Conservation (phyloP, 2,888 invertebrate genomes). For the Rotaria magnacalcarata region DNA sequence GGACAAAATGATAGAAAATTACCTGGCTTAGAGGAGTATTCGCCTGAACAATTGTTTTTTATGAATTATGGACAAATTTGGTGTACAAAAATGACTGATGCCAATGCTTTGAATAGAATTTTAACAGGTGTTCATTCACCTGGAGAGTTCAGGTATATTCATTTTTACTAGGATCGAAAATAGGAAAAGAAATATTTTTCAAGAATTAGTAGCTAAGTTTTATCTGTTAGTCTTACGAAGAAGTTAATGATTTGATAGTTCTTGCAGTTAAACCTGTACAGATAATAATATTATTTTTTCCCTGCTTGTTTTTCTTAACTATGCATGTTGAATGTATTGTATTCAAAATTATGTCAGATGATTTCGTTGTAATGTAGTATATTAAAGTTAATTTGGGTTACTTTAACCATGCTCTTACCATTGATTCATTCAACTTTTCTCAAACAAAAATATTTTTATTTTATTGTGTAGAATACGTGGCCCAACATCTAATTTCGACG, state of each 20-base stretch:
- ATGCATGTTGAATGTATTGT: too few relatives aligned
- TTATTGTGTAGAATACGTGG: constrained; percentile 38
- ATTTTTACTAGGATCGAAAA: background rate
- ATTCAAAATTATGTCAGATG: too few relatives aligned
- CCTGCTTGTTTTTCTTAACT: too few relatives aligned
- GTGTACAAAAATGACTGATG: constrained; percentile 45
- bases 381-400: background rate
- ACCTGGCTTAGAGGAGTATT: constrained; percentile 37
- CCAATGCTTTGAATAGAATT: constrained; percentile 26
- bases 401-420: background rate
- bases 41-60: constrained; percentile 60
- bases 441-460: background rate
- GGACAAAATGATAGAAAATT: constrained; percentile 27
- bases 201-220: too few relatives aligned
- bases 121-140: constrained; percentile 44
- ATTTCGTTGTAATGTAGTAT: background rate
- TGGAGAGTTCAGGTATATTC: constrained; percentile 35
- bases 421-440: background rate
- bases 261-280: too few relatives aligned
- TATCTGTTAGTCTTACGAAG: too few relatives aligned
- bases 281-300: too few relatives aligned
- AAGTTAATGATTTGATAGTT: too few relatives aligned
- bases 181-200: too few relatives aligned
- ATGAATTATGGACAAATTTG: constrained; percentile 63
- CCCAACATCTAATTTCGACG: constrained; percentile 42